A percentile compares a stretch with the other conserved stretches of the same genome.
phyloP scores from a whole-genome alignment of 2,888 invertebrate species.

The Norana najaformis region DNA sequence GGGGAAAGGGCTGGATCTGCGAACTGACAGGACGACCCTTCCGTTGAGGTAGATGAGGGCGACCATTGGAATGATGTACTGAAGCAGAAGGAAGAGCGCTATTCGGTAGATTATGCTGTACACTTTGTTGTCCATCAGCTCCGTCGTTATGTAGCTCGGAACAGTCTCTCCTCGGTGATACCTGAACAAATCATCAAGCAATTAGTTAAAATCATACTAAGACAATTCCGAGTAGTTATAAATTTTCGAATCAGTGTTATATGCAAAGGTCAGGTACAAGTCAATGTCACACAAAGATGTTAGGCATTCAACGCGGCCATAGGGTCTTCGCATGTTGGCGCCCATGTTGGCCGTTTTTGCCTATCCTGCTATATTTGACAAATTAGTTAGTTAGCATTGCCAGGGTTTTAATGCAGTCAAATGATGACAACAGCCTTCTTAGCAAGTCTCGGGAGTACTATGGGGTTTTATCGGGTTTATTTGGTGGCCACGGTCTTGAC shows the following conservation, averaged over 20 bases:
- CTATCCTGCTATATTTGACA: too few relatives aligned
- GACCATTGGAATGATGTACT: conserved; percentile 36
- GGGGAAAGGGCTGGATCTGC: background rate
- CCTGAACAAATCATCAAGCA: background rate
- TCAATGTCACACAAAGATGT: too few relatives aligned
- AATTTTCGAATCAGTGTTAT: background rate
- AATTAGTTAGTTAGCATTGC: background rate
- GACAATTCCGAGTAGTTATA: background rate
- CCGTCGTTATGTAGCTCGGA: conserved; percentile 22
- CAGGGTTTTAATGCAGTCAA: background rate
- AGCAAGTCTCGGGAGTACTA: background rate
- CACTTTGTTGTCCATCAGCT: background rate
- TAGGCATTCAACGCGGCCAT: too few relatives aligned
- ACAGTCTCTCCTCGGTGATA: background rate
- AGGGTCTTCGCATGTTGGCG: too few relatives aligned
- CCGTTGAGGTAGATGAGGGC: conserved; percentile 34
- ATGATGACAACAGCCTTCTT: background rate
- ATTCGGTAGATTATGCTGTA: conserved; percentile 35
- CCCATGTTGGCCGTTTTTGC: background rate
- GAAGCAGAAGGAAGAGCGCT: conserved; percentile 33
- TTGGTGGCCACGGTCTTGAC: too few relatives aligned
- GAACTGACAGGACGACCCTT: background rate
- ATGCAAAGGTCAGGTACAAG: background rate
- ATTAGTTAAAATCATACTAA: background rate
- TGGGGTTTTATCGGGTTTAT: background rate